A percentile compares a stretch with the other conserved stretches of the same genome.
phyloP scores from a whole-genome alignment of 2,113 vertebrate genomes.

The Xyrauchen texanus region DNA sequence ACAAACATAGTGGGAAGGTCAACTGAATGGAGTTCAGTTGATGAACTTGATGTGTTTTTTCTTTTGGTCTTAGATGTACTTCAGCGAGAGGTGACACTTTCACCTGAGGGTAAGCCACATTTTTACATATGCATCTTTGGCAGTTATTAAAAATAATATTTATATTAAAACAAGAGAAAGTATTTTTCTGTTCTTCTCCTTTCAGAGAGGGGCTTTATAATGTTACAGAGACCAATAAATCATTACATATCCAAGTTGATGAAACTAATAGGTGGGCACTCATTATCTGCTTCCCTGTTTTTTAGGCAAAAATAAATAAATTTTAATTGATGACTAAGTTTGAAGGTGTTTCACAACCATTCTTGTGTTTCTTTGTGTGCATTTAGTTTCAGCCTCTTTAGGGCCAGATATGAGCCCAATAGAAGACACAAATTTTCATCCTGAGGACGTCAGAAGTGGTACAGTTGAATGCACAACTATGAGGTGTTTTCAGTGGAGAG shows the following conservation, averaged over 20 bases:
- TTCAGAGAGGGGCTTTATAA: neutral
- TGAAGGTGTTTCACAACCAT: neutral
- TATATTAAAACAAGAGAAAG: too few species aligned
- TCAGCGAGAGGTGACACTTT: neutral
- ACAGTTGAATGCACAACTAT: neutral
- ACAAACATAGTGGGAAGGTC: too few species aligned
- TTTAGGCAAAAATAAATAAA: neutral
- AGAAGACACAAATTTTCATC: slow-evolving; percentile 12
- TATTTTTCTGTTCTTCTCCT: neutral
- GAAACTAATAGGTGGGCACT: neutral
- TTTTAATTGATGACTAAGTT: neutral
- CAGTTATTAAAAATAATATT: too few species aligned
- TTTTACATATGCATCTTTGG: too few species aligned
- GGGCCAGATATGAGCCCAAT: neutral
- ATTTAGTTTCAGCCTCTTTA: neutral
- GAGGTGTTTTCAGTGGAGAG: neutral
- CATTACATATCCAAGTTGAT: neutral
- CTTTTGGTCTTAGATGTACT: neutral
- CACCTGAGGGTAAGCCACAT: neutral
- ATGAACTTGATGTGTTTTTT: neutral
- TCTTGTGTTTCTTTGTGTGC: neutral
- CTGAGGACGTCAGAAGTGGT: neutral
- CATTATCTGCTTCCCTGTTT: neutral
- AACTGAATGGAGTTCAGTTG: neutral
- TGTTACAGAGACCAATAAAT: neutral